Base-by-base conservation (phyloP, 2,888 invertebrate genomes). In the Strigamia crassipes region DNA sequence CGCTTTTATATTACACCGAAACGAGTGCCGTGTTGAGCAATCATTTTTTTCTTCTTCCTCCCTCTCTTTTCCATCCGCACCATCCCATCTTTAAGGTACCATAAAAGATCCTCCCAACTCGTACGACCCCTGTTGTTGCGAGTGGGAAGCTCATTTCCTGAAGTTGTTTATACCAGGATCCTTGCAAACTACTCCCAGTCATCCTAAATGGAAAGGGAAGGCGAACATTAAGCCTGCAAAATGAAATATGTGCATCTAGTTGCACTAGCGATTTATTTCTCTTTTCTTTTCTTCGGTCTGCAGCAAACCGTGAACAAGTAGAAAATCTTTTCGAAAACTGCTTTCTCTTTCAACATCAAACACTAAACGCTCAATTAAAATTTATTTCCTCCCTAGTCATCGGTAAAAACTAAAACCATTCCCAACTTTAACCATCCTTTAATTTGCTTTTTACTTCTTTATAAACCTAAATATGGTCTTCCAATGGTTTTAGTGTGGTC, bases 41-140 rank as follows among this genome's bases (percentile, higher is more conserved):
- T 51, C 8, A 51, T 15, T 18, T 18, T 18, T 51, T 51, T 46
- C n/a, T 51, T 46, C n/a, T 51, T 51, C 51, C 10, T 51, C 12
- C 18, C 18, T 51, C 18, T 18, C 8, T 6, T 18, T 51, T 51
- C 12, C 15, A 15, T 18, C 51, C 18, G 51, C 51, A 51, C 38
- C 38, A 38, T 13, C 51, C 51, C 15, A 18, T 51, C 51, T 51
- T 51, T 51, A 51, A 51, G 51, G 51, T 51, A 51, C 51, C 51
- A 51, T 51, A 51, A 51, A 51, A 51, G 51, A 51, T 51, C 15
- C 51, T 51, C 18, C 18, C 51, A 18, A 51, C 51, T 51, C 51
- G 51, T 51, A 51, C 51, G 51, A 51, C 51, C 51, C 51, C 51
- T 51, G 51, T 51, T 51, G 51, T 51, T 51, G 51, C 51, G 51